Base-by-base conservation (phyloP, 2,797 vertebrate species). In the Synaphobranchus kaupii region DNA sequence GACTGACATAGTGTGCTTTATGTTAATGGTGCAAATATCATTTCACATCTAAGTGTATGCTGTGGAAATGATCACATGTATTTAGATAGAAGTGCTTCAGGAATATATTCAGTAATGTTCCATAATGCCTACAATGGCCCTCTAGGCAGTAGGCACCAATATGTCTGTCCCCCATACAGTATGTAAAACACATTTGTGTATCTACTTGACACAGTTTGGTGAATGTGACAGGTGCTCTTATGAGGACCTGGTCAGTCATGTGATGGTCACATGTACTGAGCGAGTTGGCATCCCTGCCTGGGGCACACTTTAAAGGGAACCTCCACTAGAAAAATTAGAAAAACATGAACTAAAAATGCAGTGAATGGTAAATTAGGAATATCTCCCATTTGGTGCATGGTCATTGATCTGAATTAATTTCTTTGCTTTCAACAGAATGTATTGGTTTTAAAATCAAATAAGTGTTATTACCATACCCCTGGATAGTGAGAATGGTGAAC, bases 231-330 rank as follows among this genome's bases (percentile, higher is more conserved):
- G 13, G 83, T 9, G n/a, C 9, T 84, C 15, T 28, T 44, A 39
- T 44, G 31, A 12, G 81, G 54, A 83, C 31, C 20, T 60, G 17
- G 25, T 25, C n/a, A n/a, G 10, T 50, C 56, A 85, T 81, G 39
- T 89, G 83, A 85, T 44, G 39, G 47, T 31, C 44, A 34, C 15
- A 58, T 86, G 83, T n/a, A 76, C 7, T n/a, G 80, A 39, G 52
- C 87, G 48, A 1, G 58, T 83, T 85, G 82, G 47, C 17, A 60
- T 34, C 56, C 25, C 54, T n/a, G 87, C 87, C 48, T 39, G 54
- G 50, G 87, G 87, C 63, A 58, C 47, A 81, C 54, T 84, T 87
- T 58, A 83, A 88, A 73, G 56, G 56, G 56, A 58, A 13, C 52
- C 52, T 9, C 52, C 52, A 12, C 52, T 54, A 13, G 52, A 13